These are phyloP conservation scores for Polyommatus iphigenia DNA, from an alignment of 2,888 invertebrate species.

Conservation along the genomic window DNA sequence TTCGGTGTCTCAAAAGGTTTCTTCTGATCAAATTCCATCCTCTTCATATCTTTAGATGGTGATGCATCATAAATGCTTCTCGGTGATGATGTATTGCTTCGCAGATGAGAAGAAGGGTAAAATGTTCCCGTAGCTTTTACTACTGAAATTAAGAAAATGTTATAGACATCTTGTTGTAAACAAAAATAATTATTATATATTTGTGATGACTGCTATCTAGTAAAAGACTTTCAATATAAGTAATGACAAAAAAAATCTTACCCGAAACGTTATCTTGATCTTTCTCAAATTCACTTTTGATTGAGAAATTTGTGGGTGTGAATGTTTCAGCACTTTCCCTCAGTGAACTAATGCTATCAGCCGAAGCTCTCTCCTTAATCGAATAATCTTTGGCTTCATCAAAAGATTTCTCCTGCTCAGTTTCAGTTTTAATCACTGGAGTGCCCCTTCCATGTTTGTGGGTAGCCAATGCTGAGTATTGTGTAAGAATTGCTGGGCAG, in stretches of 20 bases:
- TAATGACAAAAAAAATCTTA: conserved; percentile 53
- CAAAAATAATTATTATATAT: not conserved
- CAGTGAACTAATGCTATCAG: conserved; percentile 64
- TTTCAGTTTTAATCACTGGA: conserved; percentile 67
- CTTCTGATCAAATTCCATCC: conserved; percentile 63
- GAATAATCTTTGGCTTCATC: conserved; percentile 78
- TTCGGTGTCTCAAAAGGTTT: conserved; percentile 63
- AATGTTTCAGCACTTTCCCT: conserved; percentile 61
- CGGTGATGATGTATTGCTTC: conserved; percentile 78
- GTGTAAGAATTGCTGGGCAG: conserved; percentile 73
- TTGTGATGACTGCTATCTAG: too few species aligned
- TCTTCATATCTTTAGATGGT: conserved; percentile 75
- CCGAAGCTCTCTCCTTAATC: conserved; percentile 71
- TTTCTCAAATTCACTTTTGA: conserved; percentile 74
- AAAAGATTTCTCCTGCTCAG: conserved; percentile 63
- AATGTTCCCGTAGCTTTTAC: conserved; percentile 96
- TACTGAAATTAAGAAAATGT: conserved; percentile 82
- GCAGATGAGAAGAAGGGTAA: conserved; percentile 87
- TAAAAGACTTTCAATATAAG: too few species aligned
- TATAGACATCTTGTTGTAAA: conserved; percentile 31
- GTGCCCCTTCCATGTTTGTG: conserved; percentile 75
- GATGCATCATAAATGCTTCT: conserved; percentile 78
- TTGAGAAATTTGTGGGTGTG: conserved; percentile 68
- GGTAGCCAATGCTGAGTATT: conserved; percentile 74
- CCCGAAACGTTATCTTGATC: conserved; percentile 75